Conservation (phyloP, 2,113 vertebrate species). For the Bolborhynchus lineola region DNA sequence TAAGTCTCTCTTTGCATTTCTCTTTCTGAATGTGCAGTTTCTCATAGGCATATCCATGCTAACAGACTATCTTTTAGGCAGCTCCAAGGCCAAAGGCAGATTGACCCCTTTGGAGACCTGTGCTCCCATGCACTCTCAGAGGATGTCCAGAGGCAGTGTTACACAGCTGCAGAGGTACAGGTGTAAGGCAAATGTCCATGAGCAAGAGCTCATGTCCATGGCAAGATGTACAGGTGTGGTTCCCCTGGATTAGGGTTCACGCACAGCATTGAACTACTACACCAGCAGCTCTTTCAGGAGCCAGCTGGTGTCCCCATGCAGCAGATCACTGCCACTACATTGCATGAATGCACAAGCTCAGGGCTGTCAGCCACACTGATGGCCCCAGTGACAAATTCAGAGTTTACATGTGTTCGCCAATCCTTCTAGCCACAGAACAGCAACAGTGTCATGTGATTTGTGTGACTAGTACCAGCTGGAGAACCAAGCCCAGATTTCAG, state of each 20-base stretch:
- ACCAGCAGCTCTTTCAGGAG: background rate
- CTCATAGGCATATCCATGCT: background rate
- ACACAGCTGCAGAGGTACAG: background rate
- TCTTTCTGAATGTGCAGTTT: background rate
- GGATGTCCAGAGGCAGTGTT: background rate
- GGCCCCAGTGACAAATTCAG: background rate
- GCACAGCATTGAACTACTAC: background rate
- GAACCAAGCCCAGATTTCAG: background rate
- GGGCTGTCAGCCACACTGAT: fast-evolving
- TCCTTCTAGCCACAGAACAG: background rate
- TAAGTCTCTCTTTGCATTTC: background rate
- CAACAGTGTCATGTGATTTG: background rate
- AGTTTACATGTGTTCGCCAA: background rate
- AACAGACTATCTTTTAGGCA: background rate
- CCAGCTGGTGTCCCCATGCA: background rate
- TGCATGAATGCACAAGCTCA: fast-evolving
- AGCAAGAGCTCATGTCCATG: background rate
- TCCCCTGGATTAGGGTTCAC: background rate
- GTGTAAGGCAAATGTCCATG: background rate
- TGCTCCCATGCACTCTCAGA: background rate
- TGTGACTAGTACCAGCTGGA: background rate
- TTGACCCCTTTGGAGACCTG: background rate
- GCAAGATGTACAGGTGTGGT: background rate
- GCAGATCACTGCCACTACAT: too few species aligned
- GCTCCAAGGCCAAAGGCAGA: background rate